phyloP scores from a whole-genome alignment of 2,888 invertebrate species.

The Craniophora ligustri region DNA sequence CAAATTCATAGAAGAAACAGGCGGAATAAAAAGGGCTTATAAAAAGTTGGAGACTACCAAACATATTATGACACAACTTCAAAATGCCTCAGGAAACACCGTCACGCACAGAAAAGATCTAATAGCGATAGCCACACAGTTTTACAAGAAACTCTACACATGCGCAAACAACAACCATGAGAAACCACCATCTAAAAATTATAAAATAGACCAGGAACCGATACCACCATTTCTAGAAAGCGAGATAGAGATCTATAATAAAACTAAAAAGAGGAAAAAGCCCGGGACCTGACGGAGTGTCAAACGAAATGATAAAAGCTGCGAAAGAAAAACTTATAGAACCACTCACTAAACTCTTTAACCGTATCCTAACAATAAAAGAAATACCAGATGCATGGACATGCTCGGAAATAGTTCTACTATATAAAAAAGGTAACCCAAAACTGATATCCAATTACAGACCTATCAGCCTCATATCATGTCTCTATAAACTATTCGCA shows the following conservation, averaged over 20 bases:
- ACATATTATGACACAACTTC: background rate
- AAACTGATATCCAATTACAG: slow-evolving; percentile 5
- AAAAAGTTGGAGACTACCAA: background rate
- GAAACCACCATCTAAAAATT: background rate
- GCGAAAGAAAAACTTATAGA: background rate
- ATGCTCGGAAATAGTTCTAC: slow-evolving; percentile 6
- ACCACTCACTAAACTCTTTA: background rate
- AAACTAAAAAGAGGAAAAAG: background rate
- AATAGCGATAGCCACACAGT: background rate
- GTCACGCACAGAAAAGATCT: background rate
- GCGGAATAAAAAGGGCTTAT: background rate
- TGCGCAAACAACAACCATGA: background rate
- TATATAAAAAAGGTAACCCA: slow-evolving; percentile 9
- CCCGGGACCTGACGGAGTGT: background rate
- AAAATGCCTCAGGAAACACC: background rate
- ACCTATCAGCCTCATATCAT: slow-evolving; percentile 4
- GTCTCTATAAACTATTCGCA: background rate
- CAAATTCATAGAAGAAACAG: background rate
- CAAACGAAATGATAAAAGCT: background rate
- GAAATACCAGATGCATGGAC: background rate
- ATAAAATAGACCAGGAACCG: background rate
- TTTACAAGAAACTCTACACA: background rate
- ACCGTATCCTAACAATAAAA: background rate
- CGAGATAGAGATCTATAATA: background rate
- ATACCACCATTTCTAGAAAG: background rate